Conservation (phyloP, 2,113 vertebrate species). For the Dipodomys merriami region DNA sequence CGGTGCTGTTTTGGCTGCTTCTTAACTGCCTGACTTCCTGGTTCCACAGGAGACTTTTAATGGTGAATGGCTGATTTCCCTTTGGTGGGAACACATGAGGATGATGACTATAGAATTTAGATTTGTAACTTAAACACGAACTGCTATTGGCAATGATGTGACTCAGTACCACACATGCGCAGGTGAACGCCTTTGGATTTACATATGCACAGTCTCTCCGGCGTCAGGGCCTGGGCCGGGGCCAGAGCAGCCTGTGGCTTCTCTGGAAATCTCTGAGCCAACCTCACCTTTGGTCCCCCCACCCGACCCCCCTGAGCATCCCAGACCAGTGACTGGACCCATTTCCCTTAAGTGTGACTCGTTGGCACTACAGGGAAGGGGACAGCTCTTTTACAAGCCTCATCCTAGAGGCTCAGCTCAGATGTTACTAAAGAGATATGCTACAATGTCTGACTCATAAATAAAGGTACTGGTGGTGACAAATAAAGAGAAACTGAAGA, state of each 20-base stretch:
- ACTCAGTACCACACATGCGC: background rate
- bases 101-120: background rate
- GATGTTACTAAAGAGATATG: background rate
- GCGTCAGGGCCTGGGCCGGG: background rate
- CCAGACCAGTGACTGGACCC: background rate
- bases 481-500: background rate
- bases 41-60: constrained; percentile 31
- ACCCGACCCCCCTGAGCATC: background rate
- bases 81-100: background rate
- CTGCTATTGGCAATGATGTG: background rate
- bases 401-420: background rate
- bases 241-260: background rate
- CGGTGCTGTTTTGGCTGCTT: background rate
- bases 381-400: background rate
- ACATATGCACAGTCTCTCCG: background rate
- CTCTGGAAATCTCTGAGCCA: background rate
- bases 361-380: background rate
- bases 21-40: background rate
- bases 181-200: constrained; percentile 16
- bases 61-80: constrained; percentile 36
- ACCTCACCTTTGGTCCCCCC: background rate
- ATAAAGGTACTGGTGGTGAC: constrained; percentile 51
- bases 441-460: constrained; percentile 58
- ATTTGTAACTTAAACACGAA: background rate
- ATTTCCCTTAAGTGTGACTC: background rate